phyloP scores from a whole-genome alignment of 2,113 vertebrate genomes.

The Hippopotamus amphibius region DNA sequence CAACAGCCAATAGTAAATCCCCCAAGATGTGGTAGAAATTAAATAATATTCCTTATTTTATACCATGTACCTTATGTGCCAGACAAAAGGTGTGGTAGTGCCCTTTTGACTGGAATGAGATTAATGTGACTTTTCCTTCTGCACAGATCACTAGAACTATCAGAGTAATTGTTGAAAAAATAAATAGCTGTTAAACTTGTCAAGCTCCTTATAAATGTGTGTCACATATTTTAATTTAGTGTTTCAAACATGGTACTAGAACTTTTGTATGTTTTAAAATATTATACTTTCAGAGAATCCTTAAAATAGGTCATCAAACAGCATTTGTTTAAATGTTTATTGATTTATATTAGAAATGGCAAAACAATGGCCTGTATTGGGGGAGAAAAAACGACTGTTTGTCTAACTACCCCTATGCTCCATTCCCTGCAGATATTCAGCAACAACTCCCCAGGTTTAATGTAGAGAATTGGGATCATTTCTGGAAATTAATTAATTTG shows the following conservation, averaged over 20 bases:
- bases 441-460: not conserved
- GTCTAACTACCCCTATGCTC: too few species aligned
- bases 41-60: not conserved
- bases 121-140: not conserved
- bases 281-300: not conserved
- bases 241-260: not conserved
- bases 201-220: not conserved
- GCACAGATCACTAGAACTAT: not conserved
- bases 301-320: conserved; percentile 26
- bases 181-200: not conserved
- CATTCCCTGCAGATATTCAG: not conserved
- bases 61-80: not conserved
- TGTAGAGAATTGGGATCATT: not conserved
- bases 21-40: not conserved
- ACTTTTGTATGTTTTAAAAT: not conserved
- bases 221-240: not conserved
- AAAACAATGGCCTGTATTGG: not conserved
- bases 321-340: not conserved
- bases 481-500: conserved; percentile 28
- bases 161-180: not conserved
- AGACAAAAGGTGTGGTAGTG: not conserved
- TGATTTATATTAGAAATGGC: conserved; percentile 43
- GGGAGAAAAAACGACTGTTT: not conserved
- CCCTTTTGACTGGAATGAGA: not conserved
- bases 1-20: not conserved